Conservation (phyloP, 2,797 vertebrate genomes). For the Pangasius macronema region DNA sequence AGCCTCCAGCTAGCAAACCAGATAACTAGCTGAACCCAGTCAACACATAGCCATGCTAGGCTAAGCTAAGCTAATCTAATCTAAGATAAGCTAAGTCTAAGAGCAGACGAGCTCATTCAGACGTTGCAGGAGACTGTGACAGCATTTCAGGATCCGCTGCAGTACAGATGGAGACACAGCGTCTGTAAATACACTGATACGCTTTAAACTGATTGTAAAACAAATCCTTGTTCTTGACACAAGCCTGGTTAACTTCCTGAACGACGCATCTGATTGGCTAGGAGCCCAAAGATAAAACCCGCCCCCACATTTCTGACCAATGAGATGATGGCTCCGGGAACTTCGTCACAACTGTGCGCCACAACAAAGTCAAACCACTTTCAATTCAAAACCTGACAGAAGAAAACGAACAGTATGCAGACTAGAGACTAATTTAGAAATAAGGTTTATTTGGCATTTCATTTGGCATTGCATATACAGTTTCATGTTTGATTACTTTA, state of each 20-base stretch:
- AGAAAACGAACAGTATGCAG: background rate
- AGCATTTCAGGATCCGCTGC: background rate
- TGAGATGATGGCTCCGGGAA: background rate
- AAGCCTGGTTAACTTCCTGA: background rate
- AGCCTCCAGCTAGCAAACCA: background rate
- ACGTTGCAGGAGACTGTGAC: background rate
- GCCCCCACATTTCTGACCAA: background rate
- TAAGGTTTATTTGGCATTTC: background rate
- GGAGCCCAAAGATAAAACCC: background rate
- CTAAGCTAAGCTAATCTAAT: background rate
- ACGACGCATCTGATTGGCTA: conserved; percentile 4
- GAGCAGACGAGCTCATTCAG: background rate
- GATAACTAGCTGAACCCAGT: background rate
- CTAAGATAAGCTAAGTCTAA: no score
- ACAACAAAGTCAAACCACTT: no score
- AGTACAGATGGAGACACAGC: background rate
- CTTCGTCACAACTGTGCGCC: background rate
- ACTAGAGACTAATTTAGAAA: background rate
- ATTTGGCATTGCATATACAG: background rate
- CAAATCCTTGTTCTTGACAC: background rate
- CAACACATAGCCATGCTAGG: background rate
- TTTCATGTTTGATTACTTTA: background rate
- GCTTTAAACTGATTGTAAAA: background rate
- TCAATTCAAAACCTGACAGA: background rate
- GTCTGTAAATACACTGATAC: background rate